phyloP scores from a whole-genome alignment of 2,797 vertebrate species.

The Scomberomorus guttatus region DNA sequence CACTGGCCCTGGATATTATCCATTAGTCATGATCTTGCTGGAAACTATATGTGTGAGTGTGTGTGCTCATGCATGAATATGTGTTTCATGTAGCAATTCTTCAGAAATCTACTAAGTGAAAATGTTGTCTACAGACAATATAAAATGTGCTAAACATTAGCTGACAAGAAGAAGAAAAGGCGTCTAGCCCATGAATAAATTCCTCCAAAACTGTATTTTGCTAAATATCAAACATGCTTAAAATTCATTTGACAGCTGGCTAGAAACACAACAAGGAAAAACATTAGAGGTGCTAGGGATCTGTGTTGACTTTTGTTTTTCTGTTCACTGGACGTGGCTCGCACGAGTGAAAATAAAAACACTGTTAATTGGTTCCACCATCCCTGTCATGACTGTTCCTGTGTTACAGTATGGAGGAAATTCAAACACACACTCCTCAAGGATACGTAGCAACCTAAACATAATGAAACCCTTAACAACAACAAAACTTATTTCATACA shows the following conservation, averaged over 20 bases:
- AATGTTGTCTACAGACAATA: neutral
- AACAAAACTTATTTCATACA: neutral
- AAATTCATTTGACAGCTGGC: constrained; percentile 9
- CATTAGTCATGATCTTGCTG: constrained; percentile 24
- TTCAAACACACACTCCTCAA: constrained; percentile 23
- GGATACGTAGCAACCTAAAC: constrained; percentile 9
- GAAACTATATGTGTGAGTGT: constrained; percentile 16
- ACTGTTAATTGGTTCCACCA: constrained; percentile 30
- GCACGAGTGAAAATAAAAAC: constrained; percentile 16
- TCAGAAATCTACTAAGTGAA: neutral
- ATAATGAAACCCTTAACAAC: constrained; percentile 6
- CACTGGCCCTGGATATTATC: constrained; percentile 26
- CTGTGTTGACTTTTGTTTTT: constrained; percentile 27
- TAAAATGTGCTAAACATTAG: neutral
- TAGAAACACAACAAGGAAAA: constrained; percentile 1
- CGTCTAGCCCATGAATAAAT: neutral
- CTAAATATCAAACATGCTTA: neutral
- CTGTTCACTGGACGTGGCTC: constrained; percentile 9
- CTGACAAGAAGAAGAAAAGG: neutral
- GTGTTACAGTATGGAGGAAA: constrained; percentile 10
- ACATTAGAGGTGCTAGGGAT: constrained; percentile 10
- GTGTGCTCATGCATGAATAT: neutral
- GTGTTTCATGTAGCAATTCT: neutral
- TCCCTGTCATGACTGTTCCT: neutral
- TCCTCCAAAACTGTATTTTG: neutral